Percentiles rank a stretch among this genome's conserved stretches.
These are phyloP conservation scores for Monochamus saltuarius DNA, from an alignment of 1,140 invertebrate species.

Conservation along the genomic window DNA sequence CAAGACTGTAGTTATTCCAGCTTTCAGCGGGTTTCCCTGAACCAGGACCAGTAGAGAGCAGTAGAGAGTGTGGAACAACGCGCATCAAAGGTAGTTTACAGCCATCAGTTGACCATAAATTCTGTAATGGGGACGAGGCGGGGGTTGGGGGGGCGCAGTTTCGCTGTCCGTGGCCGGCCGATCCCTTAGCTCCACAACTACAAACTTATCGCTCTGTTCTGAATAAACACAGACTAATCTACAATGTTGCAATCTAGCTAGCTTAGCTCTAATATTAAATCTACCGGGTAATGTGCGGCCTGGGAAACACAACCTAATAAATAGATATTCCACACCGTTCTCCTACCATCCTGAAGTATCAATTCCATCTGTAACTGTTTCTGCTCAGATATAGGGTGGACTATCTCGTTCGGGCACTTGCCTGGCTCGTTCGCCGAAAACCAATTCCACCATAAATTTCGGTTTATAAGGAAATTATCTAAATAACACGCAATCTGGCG, in stretches of 20 bases:
- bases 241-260: constrained; percentile 39
- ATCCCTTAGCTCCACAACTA: constrained; percentile 8
- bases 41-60: no score
- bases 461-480: constrained; percentile 1
- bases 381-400: not conserved
- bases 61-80: not conserved
- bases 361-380: constrained; percentile 10
- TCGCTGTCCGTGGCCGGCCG: constrained; percentile 15
- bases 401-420: not conserved
- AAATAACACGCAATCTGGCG: no score
- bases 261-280: constrained; percentile 39
- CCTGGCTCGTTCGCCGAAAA: not conserved
- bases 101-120: constrained; percentile 36
- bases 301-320: constrained; percentile 27
- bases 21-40: no score
- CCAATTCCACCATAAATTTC: not conserved
- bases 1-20: no score
- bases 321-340: constrained; percentile 16
- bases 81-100: constrained; percentile 33
- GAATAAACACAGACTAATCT: constrained; percentile 42
- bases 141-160: not conserved
- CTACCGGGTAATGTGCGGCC: constrained; percentile 35
- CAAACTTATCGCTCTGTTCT: constrained; percentile 33
- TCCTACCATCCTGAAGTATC: constrained; percentile 23
- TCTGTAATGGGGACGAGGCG: constrained; percentile 15